These are phyloP conservation scores for Falco novaeseelandiae DNA, from an alignment of 2,797 vertebrate genomes.

Conservation along the genomic window DNA sequence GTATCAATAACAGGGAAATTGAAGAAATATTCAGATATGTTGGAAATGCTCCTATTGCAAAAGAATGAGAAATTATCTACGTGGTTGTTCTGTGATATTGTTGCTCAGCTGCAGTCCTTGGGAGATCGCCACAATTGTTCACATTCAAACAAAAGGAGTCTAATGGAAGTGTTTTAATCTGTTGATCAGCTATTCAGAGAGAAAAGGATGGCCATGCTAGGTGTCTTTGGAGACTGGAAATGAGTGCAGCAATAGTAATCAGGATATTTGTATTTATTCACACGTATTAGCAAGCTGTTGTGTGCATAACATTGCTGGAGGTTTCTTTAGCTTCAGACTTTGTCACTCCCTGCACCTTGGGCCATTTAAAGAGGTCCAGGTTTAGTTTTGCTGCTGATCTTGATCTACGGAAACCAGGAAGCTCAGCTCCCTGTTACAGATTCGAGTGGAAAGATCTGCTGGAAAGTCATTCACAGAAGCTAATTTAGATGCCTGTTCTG, in stretches of 20 bases:
- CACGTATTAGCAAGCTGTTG: neutral
- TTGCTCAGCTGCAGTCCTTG: conserved; percentile 28
- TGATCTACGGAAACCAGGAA: accelerated
- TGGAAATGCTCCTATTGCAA: neutral
- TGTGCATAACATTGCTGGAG: neutral
- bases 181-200: neutral
- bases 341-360: accelerated
- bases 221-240: neutral
- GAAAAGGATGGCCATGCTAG: neutral
- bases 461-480: neutral
- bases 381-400: accelerated
- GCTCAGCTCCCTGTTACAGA: accelerated
- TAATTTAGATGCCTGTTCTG: neutral
- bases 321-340: neutral
- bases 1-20: neutral
- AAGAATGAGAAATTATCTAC: neutral
- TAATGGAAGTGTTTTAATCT: conserved; percentile 31
- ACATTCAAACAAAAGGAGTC: neutral
- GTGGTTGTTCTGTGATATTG: neutral
- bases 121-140: neutral
- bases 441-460: neutral
- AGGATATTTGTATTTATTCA: neutral
- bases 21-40: neutral
- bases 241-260: neutral
- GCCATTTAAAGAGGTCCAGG: neutral